Evolutionary conservation across 2,113 vertebrate genomes (phyloP).

Genomic region (Eubucco bourcierii): DNA sequence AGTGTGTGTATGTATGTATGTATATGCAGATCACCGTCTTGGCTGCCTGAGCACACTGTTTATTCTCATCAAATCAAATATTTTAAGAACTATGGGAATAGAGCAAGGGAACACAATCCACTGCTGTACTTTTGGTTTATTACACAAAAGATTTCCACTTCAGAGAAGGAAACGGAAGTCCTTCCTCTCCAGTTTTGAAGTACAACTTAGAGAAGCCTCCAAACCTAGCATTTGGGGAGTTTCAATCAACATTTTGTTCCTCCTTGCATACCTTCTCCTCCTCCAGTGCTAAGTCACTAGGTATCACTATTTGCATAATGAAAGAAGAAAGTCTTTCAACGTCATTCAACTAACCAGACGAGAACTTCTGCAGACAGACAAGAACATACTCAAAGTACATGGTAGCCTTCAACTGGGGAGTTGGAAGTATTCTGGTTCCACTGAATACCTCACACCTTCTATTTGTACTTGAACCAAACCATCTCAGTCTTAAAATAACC

Average conservation of each 20-base stretch:
- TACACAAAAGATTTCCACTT: background rate
- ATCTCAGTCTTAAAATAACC: constrained; percentile 1
- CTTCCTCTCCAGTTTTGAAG: background rate
- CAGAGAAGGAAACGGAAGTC: background rate
- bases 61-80: background rate
- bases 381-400: background rate
- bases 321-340: background rate
- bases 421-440: background rate
- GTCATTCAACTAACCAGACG: background rate
- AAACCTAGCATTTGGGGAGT: fast-evolving
- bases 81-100: background rate
- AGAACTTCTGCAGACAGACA: background rate
- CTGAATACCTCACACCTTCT: background rate
- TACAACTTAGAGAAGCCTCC: background rate
- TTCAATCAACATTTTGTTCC: background rate
- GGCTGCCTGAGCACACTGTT: too few species aligned
- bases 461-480: background rate
- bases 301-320: background rate
- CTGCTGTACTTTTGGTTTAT: background rate
- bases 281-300: background rate
- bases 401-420: background rate
- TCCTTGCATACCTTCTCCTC: background rate
- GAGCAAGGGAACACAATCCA: background rate
- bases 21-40: too few species aligned
- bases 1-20: too few species aligned